Conservation (phyloP, 2,113 vertebrate species). For the Gymnogyps californianus region DNA sequence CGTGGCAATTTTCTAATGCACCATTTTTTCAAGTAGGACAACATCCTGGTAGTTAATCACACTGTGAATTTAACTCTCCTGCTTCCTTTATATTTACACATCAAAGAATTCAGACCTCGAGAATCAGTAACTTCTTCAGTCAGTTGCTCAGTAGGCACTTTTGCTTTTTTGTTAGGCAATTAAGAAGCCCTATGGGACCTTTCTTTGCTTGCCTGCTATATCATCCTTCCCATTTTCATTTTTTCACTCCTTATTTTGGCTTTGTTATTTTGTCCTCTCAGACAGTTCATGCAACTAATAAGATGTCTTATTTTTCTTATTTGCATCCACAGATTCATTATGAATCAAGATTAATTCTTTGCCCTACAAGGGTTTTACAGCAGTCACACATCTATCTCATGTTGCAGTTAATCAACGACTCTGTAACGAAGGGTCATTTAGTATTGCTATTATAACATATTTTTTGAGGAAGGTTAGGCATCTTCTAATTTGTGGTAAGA, state of each 20-base stretch:
- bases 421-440: not conserved
- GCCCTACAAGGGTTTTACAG: not conserved
- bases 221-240: not conserved
- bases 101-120: not conserved
- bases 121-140: not conserved
- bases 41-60: not conserved
- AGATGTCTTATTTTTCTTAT: not conserved
- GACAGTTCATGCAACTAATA: not conserved
- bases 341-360: not conserved
- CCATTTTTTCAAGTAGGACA: not conserved
- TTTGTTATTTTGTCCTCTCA: not conserved
- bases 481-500: not conserved
- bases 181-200: not conserved
- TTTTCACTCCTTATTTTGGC: not conserved
- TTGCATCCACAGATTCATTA: not conserved
- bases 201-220: not conserved
- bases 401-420: not conserved
- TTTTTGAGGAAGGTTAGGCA: not conserved
- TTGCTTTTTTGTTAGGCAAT: not conserved
- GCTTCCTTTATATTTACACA: not conserved
- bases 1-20: not conserved
- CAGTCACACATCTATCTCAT: not conserved
- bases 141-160: not conserved
- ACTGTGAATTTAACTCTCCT: not conserved
- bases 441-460: not conserved